Conservation (phyloP, 2,797 vertebrate genomes). For the Hemibagrus guttatus region DNA sequence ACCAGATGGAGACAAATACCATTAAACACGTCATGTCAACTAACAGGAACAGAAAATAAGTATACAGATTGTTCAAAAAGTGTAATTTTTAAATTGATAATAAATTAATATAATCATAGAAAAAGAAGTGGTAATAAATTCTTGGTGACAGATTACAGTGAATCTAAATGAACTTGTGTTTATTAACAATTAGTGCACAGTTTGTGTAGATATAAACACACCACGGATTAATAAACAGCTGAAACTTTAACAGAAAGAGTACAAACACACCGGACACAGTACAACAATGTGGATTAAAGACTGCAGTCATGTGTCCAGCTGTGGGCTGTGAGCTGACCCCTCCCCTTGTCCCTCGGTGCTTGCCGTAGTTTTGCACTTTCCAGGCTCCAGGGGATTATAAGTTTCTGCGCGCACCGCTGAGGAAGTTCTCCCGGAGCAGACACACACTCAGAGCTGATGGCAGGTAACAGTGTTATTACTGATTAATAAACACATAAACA, state of each 20-base stretch:
- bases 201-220: not conserved
- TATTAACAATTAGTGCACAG: not conserved
- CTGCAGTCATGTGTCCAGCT: fast-evolving
- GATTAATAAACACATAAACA: not conserved
- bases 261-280: not conserved
- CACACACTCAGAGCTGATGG: not conserved
- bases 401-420: not conserved
- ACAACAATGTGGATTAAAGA: not conserved
- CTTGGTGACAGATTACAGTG: not conserved
- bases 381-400: not conserved
- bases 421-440: not conserved
- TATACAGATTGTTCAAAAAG: not conserved
- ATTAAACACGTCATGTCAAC: not conserved
- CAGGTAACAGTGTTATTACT: slow-evolving; percentile 46
- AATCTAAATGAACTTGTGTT: not conserved
- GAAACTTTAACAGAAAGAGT: not conserved
- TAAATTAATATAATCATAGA: no score
- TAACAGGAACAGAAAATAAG: not conserved
- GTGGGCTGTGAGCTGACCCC: not conserved
- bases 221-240: not conserved
- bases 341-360: not conserved
- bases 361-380: not conserved
- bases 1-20: slow-evolving; percentile 74
- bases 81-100: no score
- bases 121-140: no score